Base-by-base conservation (phyloP, 2,797 vertebrate genomes). In the Peromyscus attwateri region DNA sequence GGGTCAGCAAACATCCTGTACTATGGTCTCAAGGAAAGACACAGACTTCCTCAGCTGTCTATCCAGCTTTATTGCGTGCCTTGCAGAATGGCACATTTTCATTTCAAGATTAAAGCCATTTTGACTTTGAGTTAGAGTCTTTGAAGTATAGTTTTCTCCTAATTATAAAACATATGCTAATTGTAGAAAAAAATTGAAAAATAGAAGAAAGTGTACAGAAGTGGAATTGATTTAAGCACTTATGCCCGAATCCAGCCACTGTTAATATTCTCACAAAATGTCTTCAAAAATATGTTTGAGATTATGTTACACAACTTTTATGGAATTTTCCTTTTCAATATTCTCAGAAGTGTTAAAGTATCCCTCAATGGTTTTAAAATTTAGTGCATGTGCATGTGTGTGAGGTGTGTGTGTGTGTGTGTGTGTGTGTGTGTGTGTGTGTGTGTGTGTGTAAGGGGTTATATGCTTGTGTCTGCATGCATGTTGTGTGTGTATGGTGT, bases 91-190 rank as follows among this genome's bases (percentile, higher is more conserved):
- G 49, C 77, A 31, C n/a, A 25, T 94, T 95, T 94, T 88, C 37
- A 25, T 94, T 95, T 92, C 89, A 76, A 85, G 94, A 94, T 96
- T 93, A 97, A 96, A 97, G 95, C 83, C 89, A 34, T 94, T 95
- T 87, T 66, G 92, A 91, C 88, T 95, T 73, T 87, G 97, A 98
- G 89, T 96, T 75, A 90, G 89, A 90, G 92, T 68, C 95, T 96
- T 97, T 89, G 88, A 97, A 97, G 94, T 95, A 1, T 40, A 82
- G 66, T 95, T 97, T 89, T 91, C 46, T n/a, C 57, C 96, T 94
- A 97, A 95, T 97, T 93, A 89, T 95, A 96, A 95, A 91, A 70
- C 93, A 84, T 85, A 85, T 79, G 75, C 62, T 95, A 95, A 96
- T 96, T 95, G 88, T 92, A 89, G 93, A 87, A 84, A 81, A 81